phyloP scores from a whole-genome alignment of 64 coral and sea anemone species.

The Pocillopora damicornis region DNA sequence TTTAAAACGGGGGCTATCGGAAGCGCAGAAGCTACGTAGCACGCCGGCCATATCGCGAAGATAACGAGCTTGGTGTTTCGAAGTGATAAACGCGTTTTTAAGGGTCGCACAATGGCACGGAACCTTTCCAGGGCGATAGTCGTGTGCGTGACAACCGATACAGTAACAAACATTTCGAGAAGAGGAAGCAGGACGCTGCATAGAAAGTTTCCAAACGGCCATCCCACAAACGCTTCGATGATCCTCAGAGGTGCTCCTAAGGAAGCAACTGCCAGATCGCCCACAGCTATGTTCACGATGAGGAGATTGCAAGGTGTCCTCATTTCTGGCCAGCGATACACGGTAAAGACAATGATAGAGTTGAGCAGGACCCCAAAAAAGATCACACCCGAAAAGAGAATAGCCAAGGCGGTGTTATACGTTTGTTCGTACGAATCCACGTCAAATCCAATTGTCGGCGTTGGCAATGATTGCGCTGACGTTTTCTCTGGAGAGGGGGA shows the following conservation, averaged over 20 bases:
- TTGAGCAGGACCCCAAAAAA: constrained; percentile 55
- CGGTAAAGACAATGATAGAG: constrained; percentile 66
- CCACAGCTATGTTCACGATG: constrained; percentile 80
- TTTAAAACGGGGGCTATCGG: constrained; percentile 34
- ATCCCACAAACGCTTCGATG: constrained; percentile 48
- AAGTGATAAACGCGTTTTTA: constrained; percentile 60
- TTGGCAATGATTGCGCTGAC: not conserved
- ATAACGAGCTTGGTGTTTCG: constrained; percentile 67
- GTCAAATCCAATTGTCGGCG: not conserved
- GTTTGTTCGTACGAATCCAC: constrained; percentile 12
- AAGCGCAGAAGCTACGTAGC: constrained; percentile 56
- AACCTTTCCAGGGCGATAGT: constrained; percentile 75
- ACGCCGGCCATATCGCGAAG: constrained; percentile 52
- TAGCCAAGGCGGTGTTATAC: not conserved
- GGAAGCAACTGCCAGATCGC: constrained; percentile 62
- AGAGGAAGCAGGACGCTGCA: constrained; percentile 60
- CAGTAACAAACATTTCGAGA: constrained; percentile 72
- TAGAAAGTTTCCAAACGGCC: constrained; percentile 71
- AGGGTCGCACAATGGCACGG: constrained; percentile 78
- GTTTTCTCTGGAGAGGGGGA: not conserved
- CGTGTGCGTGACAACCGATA: constrained; percentile 81
- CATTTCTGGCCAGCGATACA: constrained; percentile 67
- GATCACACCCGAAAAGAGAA: constrained; percentile 21
- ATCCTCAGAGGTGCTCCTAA: constrained; percentile 57
- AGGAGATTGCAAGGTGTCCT: constrained; percentile 75